Evolutionary conservation across 2,888 invertebrate genomes (phyloP).

Genomic region (Drosophila monieri): DNA sequence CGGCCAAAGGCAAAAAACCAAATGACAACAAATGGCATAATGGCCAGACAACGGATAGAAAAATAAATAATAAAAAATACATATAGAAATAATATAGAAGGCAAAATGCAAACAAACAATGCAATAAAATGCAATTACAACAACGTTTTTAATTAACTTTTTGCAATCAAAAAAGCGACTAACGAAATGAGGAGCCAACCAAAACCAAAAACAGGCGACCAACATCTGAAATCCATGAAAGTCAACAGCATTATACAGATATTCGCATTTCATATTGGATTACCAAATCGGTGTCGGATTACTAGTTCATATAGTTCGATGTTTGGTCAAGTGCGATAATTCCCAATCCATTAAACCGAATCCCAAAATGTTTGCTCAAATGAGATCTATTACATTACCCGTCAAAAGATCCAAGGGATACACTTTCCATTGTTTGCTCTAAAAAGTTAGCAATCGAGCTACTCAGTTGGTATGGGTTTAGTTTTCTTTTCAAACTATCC

Average conservation of each 20-base stretch:
- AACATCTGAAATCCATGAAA: not conserved
- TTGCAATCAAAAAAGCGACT: slow-evolving; percentile 51
- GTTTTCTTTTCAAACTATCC: not conserved
- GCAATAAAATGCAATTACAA: slow-evolving; percentile 66
- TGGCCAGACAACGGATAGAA: slow-evolving; percentile 22
- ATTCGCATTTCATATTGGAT: slow-evolving; percentile 1
- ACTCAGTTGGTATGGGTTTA: not conserved
- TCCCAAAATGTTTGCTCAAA: not conserved
- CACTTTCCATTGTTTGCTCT: not conserved
- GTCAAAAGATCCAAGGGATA: not conserved
- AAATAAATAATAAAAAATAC: slow-evolving; percentile 26
- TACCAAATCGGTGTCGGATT: slow-evolving; percentile 6
- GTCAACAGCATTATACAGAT: not conserved
- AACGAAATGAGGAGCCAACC: slow-evolving; percentile 21
- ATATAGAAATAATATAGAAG: slow-evolving; percentile 12
- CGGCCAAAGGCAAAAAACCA: slow-evolving; percentile 46
- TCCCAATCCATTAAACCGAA: not conserved
- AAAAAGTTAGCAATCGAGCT: too few relatives aligned
- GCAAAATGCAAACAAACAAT: slow-evolving; percentile 42
- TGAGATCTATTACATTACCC: not conserved
- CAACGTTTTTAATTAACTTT: slow-evolving; percentile 71
- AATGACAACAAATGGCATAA: slow-evolving; percentile 46
- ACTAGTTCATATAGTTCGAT: not conserved
- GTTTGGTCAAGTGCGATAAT: slow-evolving; percentile 7
- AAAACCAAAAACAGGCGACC: not conserved